phyloP scores from a whole-genome alignment of 2,113 vertebrate genomes.

The Gnathonemus longibarbis region DNA sequence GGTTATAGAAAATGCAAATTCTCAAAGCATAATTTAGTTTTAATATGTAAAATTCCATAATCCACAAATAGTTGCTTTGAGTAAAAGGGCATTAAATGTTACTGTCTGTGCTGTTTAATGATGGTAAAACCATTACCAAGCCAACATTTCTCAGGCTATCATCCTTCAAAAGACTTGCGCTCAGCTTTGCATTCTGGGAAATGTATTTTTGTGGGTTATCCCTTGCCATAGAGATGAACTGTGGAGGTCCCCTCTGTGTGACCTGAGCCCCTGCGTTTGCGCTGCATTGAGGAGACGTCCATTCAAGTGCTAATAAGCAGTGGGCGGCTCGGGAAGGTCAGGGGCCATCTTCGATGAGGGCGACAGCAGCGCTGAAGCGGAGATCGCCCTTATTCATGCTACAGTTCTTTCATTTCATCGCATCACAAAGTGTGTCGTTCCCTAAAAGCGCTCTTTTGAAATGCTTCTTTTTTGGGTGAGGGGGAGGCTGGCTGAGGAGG shows the following conservation, averaged over 20 bases:
- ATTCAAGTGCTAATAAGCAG: constrained; percentile 77
- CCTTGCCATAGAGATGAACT: not conserved
- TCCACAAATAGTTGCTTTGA: not conserved
- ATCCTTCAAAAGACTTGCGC: constrained; percentile 7
- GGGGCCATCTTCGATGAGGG: constrained; percentile 70
- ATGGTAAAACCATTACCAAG: not conserved
- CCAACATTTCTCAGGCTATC: not conserved
- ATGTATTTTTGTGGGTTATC: constrained; percentile 48
- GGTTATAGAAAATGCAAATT: not conserved
- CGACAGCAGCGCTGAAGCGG: constrained; percentile 77
- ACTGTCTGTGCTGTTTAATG: not conserved
- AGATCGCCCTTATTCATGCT: constrained; percentile 77
- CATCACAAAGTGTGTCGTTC: constrained; percentile 71
- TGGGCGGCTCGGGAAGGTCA: constrained; percentile 78
- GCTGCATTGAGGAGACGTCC: constrained; percentile 65
- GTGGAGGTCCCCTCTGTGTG: constrained; percentile 55
- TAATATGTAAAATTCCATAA: not conserved
- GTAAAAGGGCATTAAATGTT: not conserved
- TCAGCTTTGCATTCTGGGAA: constrained; percentile 54
- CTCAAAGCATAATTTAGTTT: not conserved
- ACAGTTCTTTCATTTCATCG: constrained; percentile 68
- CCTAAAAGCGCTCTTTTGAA: constrained; percentile 73
- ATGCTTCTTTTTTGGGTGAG: constrained; percentile 52
- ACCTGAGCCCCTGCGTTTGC: constrained; percentile 61
- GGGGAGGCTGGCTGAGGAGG: constrained; percentile 53